Evolutionary conservation across 2,113 vertebrate species (phyloP).

Genomic region (Forbesichthys agassizii): DNA sequence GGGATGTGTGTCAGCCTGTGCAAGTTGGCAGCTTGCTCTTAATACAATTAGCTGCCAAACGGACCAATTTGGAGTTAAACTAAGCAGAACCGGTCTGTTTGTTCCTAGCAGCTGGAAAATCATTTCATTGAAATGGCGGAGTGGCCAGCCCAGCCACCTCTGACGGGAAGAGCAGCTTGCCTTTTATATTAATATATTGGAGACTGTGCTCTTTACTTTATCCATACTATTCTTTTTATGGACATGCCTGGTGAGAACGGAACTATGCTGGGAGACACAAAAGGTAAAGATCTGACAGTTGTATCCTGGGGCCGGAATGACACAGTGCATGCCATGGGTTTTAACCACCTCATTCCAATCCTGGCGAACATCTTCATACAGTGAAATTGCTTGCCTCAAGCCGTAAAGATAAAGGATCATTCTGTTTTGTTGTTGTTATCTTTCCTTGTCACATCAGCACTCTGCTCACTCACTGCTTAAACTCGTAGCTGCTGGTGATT

Average conservation of each 20-base stretch:
- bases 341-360: not conserved
- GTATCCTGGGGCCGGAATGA: too few species aligned
- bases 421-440: too few species aligned
- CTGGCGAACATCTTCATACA: not conserved
- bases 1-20: not conserved
- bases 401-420: too few species aligned
- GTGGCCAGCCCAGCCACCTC: not conserved
- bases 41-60: conserved; percentile 51
- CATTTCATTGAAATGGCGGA: not conserved
- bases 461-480: too few species aligned
- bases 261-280: too few species aligned
- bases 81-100: conserved; percentile 50
- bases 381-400: not conserved
- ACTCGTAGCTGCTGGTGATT: not conserved
- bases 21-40: conserved; percentile 28
- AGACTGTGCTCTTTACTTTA: not conserved
- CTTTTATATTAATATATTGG: not conserved
- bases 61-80: conserved; percentile 42
- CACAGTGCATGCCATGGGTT: too few species aligned
- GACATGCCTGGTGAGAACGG: not conserved
- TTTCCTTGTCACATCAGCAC: too few species aligned
- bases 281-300: too few species aligned
- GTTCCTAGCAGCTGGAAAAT: conserved; percentile 9
- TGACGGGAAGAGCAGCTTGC: conserved; percentile 1
- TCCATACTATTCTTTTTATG: not conserved